Evolutionary conservation across 1,140 invertebrate genomes (phyloP), one percentile per base, ranked within the genome.

Genomic region (Drosophila elegans): DNA sequence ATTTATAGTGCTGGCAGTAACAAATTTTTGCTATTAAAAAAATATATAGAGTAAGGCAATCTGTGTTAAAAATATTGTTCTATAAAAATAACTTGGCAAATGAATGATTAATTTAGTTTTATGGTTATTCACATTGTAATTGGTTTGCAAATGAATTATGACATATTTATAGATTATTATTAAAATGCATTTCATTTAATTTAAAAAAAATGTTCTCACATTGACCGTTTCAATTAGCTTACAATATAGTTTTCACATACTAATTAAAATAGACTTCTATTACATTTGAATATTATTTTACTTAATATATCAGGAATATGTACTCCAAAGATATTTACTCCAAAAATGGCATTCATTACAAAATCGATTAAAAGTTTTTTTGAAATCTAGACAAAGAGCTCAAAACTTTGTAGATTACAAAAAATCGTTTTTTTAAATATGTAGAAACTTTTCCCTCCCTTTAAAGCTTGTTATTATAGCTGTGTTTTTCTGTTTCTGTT

Each of bases 1-100:
- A 41, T 45, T 34, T 36, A 51, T 7, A 38, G 16, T 13, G 54
- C 12, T 3, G 9, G 29, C 29, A 29, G 7, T 32, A 29, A 25
- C 16, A 56, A 69, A 34, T 71, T 56, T 69, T 69, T 41, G 36
- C 60, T 52, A 68, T 66, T 42, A 10, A 62, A 62, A 11, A 10
- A 66, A 46, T 61, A 7, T 27, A 36, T 32, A 6, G 2, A 4
- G 25, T 5, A n/a, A 32, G 6, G 5, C 6, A 44, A 3, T 44
- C 21, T 44, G 13, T 32, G 6, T 5, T 34, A 59, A 49, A 32
- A 32, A 32, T 32, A 6, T 32, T 32, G 5, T 32, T 7, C 29
- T 49, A 13, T 34, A 3, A 45, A 45, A 41, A 39, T 1, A 56
- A 3, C 34, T 34, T 27, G 21, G 21, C 4, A 63, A 36, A n/a